Evolutionary conservation across 2,888 invertebrate species (phyloP), one percentile per base, ranked within the genome.

Genomic region (Thalpophila matura): DNA sequence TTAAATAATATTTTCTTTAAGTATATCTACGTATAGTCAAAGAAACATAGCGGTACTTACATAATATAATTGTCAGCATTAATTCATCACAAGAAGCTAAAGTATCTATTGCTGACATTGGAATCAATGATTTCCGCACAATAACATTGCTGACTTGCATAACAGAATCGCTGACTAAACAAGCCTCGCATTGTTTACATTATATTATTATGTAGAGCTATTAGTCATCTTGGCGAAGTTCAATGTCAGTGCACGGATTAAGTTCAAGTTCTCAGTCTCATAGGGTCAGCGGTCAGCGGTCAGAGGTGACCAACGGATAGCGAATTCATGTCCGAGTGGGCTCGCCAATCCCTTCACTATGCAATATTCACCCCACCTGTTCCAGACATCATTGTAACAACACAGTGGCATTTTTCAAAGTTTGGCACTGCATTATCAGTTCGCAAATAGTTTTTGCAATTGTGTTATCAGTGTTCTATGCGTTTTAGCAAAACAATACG

Each of bases 261-360:
- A 87, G 91, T 90, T 91, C 90, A 91, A 91, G 89, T 93, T 93
- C 87, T 84, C 84, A 87, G 89, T 93, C 93, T 84, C 93, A 93
- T 81, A 88, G 89, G 93, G 93, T 93, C 91, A 91, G 82, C 78
- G 91, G 89, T 87, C 91, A 91, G 75, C 83, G 92, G 93, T 92
- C 93, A 94, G 88, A 89, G 94, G 94, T 94, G 93, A 92, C 90
- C 92, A 94, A 94, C 94, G 92, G 92, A 84, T 80, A 75, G 88
- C 85, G 74, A 87, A 86, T 80, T 58, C 65, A 74, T 61, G 61
- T 68, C 66, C 79, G 50, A 78, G 18, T 43, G 24, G 45, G 26
- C 62, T 81, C 65, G 80, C 79, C 56, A 82, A 85, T 79, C 78
- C 76, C 71, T 81, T 74, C 59, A 58, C 33, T 38, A 14, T 67